Base-by-base conservation (phyloP, 2,797 vertebrate genomes). In the Sphenodon punctatus region DNA sequence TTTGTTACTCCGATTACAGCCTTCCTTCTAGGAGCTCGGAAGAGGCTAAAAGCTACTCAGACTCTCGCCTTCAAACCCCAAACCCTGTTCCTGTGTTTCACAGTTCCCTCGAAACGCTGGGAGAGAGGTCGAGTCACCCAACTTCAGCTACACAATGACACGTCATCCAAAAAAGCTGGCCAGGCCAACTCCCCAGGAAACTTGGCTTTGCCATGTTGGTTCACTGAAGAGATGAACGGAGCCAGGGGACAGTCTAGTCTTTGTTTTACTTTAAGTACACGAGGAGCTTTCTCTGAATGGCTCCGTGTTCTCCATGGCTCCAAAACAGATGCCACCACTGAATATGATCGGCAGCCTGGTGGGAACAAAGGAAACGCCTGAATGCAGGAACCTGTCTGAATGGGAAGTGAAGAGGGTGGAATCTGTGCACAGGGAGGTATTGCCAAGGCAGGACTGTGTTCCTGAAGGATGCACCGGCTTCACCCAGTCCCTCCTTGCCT, bases 271-370 rank as follows among this genome's bases (percentile, higher is more conserved):
- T 58, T 8, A 90, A 92, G 79, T 83, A 93, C 89, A 88, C 89
- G 70, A 85, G 0, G 22, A 70, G 67, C 91, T 91, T 92, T 93
- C 79, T 91, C n/a, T n/a, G 94, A 95, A 94, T 86, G 87, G 88
- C 92, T 90, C 89, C 94, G 90, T 95, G 94, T 95, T 94, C 94
- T 93, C 92, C 63, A 91, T 92, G 84, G 90, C 92, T 89, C 90
- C 16, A 86, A 91, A 88, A n/a, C 88, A 93, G 93, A 93, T 78
- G 89, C 94, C 85, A 90, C 84, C 88, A 34, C 80, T 88, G 92
- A 89, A 92, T 90, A 93, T 79, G 91, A 90, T 92, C 82, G 43
- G 85, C 82, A 86, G 92, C 89, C 91, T 80, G 89, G 88, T 2
- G 15, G 90, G 92, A 93, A 93, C 91, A 88, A 89, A 67, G 75